Conservation (phyloP, 2,888 invertebrate genomes). For the Agriopis aurantiaria region DNA sequence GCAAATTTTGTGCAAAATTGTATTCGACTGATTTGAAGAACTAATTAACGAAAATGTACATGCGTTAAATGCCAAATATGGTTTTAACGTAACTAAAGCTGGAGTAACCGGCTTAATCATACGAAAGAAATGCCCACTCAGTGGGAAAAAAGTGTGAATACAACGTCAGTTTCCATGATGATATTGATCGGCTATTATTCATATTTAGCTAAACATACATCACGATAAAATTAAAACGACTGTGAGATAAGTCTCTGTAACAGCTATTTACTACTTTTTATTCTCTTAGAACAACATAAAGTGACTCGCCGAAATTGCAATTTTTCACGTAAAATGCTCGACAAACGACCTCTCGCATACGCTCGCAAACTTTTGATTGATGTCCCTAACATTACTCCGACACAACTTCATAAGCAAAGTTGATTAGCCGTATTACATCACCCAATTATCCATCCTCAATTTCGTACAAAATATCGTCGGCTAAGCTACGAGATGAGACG, state of each 20-base stretch:
- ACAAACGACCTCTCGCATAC: conserved; percentile 34
- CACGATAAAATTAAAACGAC: neutral
- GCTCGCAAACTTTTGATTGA: conserved; percentile 41
- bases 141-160: too few species aligned
- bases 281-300: conserved; percentile 18
- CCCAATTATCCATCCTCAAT: conserved; percentile 29
- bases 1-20: neutral
- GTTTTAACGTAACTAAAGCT: too few species aligned
- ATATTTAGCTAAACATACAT: too few species aligned
- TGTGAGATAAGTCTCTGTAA: conserved; percentile 2
- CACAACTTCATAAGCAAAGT: conserved; percentile 32
- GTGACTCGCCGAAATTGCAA: conserved; percentile 34
- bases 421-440: conserved; percentile 34
- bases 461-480: conserved; percentile 24
- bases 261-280: neutral
- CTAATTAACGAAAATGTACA: too few species aligned
- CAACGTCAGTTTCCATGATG: too few species aligned
- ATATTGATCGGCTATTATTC: too few species aligned
- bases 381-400: conserved; percentile 27
- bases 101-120: too few species aligned
- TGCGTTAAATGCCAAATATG: too few species aligned
- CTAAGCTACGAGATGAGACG: conserved; percentile 28
- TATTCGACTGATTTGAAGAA: too few species aligned
- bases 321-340: conserved; percentile 33
- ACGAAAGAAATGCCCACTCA: too few species aligned